Percentiles rank a stretch among this genome's conserved stretches.
phyloP scores from a whole-genome alignment of 2,888 invertebrate species.

The Nephrotoma flavescens region DNA sequence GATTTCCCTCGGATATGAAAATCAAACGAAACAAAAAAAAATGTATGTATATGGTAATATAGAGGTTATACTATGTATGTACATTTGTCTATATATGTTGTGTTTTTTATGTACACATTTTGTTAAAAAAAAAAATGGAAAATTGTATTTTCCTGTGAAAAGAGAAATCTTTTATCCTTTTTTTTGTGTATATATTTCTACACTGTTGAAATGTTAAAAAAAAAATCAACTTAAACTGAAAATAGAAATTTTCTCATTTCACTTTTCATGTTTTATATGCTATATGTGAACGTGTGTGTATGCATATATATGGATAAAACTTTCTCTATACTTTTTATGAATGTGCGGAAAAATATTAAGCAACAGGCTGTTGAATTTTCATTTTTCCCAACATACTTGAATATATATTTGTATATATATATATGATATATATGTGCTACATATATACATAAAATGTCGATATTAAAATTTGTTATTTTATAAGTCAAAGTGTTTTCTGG shows the following conservation, averaged over 20 bases:
- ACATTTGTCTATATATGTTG: background rate
- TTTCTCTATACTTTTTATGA: background rate
- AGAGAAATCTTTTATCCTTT: background rate
- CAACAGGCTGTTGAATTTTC: background rate
- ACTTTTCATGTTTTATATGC: background rate
- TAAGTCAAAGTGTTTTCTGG: background rate
- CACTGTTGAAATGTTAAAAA: background rate
- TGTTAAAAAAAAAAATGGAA: background rate
- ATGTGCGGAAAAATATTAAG: background rate
- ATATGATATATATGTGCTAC: background rate
- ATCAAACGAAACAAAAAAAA: background rate
- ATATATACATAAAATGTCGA: background rate
- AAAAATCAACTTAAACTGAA: background rate
- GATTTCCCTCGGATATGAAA: background rate
- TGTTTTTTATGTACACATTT: background rate
- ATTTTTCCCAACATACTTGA: background rate
- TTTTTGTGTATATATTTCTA: background rate
- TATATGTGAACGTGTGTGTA: background rate
- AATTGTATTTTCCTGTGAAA: background rate
- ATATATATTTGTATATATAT: background rate
- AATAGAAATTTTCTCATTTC: background rate
- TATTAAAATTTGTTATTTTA: background rate
- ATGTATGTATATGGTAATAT: background rate
- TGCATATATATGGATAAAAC: background rate
- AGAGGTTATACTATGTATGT: background rate